These are phyloP conservation scores for Eristalis pertinax DNA, from an alignment of 2,888 invertebrate species.

Conservation along the genomic window DNA sequence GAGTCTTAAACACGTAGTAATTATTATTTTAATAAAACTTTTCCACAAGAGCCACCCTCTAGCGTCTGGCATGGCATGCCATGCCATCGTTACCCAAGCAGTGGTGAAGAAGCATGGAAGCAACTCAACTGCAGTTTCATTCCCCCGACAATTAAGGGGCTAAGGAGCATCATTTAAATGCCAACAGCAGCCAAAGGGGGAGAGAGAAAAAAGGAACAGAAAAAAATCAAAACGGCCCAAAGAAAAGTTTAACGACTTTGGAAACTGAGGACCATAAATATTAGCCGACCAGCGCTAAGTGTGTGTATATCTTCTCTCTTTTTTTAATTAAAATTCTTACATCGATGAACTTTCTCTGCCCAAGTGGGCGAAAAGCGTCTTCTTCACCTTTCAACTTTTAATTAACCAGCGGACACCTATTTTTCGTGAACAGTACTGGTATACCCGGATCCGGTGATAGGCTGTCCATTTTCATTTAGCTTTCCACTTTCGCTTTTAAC, in stretches of 20 bases:
- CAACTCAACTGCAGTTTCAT: slow-evolving; percentile 46
- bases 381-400: slow-evolving; percentile 62
- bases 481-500: slow-evolving; percentile 26
- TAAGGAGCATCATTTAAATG: slow-evolving; percentile 65
- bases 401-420: slow-evolving; percentile 64
- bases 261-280: slow-evolving; percentile 58
- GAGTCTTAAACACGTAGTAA: slow-evolving; percentile 60
- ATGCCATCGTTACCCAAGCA: neutral
- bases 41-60: slow-evolving; percentile 3
- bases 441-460: neutral
- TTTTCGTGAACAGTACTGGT: slow-evolving; percentile 11
- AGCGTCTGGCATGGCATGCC: neutral
- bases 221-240: slow-evolving; percentile 10
- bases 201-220: neutral
- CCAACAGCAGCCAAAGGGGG: slow-evolving; percentile 37
- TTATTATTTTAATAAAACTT: slow-evolving; percentile 71
- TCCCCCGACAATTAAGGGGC: slow-evolving; percentile 57
- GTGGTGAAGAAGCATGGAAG: neutral
- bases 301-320: slow-evolving; percentile 14
- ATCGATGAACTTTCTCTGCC: slow-evolving; percentile 41
- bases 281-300: slow-evolving; percentile 37
- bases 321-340: slow-evolving; percentile 68
- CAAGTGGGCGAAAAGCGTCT: slow-evolving; percentile 21
- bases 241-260: slow-evolving; percentile 66
- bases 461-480: slow-evolving; percentile 31